Evolutionary conservation across 2,113 vertebrate species (phyloP), one percentile per base, ranked within the genome.

Genomic region (Zonotrichia leucophrys): DNA sequence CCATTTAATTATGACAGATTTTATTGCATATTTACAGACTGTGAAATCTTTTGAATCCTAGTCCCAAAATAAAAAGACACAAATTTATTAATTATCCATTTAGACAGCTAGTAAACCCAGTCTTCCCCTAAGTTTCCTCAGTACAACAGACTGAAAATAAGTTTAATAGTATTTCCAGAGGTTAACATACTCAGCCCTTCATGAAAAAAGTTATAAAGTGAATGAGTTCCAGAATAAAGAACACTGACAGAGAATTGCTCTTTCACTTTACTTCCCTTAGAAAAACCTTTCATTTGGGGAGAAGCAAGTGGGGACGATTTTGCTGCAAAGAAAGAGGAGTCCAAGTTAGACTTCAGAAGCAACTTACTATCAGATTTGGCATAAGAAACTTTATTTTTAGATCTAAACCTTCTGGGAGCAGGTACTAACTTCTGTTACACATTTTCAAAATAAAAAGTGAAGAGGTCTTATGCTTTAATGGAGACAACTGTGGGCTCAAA

Each of bases 371-470:
- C 55, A 67, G 92, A 93, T 93, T 94, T 95, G 86, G 76, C 68
- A 68, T 92, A 92, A 93, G 94, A 88, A 83, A 94, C 80, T 80
- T 83, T 97, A 93, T 96, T 97, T 95, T 96, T 95, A 94, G 95
- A 94, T 96, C 90, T 96, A 87, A 87, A 85, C 82, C 66, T 87
- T 91, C 66, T 91, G 85, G 75, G 55, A 94, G 42, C 49, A 90
- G 23, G 27, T 41, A 94, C 84, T 91, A 81, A 84, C 79, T 94
- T 90, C 90, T 92, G 72, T 83, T 42, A 76, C 5, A 69, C 15
- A 12, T 76, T 73, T 68, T 59, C 10, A 49, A 62, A 87, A 46
- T 84, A 79, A 44, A 77, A 62, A 68, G 59, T n/a, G 30, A 46
- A 80, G 67, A 44, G 15, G 8, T 47, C 28, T 74, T 55, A 13